phyloP scores from a whole-genome alignment of 1,140 invertebrate genomes.

The Venturia canescens region DNA sequence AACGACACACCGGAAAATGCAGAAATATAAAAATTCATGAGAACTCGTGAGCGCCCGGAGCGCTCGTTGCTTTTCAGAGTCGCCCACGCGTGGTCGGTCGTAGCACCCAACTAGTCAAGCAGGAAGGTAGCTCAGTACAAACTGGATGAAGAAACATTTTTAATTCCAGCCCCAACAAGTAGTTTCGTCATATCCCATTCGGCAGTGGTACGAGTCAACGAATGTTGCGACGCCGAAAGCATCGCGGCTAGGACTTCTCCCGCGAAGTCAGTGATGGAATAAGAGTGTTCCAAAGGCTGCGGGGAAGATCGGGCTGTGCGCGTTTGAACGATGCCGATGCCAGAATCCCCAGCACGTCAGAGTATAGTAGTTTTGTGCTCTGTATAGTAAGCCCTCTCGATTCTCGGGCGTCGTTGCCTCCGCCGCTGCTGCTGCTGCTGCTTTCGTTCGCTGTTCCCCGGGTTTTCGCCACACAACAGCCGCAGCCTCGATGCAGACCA shows the following conservation, averaged over 20 bases:
- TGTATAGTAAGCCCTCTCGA: conserved; percentile 18
- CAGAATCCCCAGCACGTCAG: conserved; percentile 28
- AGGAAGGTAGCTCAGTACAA: too few species aligned
- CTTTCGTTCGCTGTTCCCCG: conserved; percentile 12
- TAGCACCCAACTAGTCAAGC: too few species aligned
- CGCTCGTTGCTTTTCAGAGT: too few species aligned
- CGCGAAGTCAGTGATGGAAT: background rate
- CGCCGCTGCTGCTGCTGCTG: background rate
- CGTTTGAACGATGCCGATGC: conserved; percentile 21
- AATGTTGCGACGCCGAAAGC: background rate
- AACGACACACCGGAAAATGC: too few species aligned
- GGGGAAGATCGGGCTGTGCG: background rate
- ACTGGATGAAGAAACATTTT: background rate
- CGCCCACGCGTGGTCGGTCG: too few species aligned
- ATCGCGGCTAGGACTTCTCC: background rate
- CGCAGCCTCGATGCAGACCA: conserved; percentile 75
- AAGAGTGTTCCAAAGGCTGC: conserved; percentile 12
- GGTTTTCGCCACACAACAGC: conserved; percentile 72
- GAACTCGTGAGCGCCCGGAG: too few species aligned
- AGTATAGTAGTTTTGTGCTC: conserved; percentile 24
- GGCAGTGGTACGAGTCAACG: conserved; percentile 27
- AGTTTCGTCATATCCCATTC: background rate
- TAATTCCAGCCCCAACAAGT: background rate
- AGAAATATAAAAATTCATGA: too few species aligned
- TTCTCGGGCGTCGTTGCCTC: background rate